Base-by-base conservation (phyloP, 2,888 invertebrate genomes). In the Halocaridina rubra region DNA sequence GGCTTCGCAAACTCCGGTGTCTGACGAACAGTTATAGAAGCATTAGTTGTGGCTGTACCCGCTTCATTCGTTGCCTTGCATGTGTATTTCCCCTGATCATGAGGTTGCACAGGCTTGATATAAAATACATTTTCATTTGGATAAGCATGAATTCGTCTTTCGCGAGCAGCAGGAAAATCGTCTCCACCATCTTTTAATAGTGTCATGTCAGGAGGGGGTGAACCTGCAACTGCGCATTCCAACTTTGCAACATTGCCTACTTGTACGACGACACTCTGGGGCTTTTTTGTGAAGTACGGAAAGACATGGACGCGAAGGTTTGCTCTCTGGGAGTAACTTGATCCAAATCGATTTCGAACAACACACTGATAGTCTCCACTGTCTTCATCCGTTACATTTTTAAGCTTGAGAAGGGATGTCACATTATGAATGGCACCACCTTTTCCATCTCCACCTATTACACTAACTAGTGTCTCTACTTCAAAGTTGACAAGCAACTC, bases 111-210 rank as follows among this genome's bases (percentile, higher is more conserved):
- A 91, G 96, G 94, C n/a, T 96, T 94, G 89, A 98, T 98, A 90
- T 97, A 96, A 90, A 98, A 96, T 1, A 95, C 94, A 91, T 97
- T 96, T 90, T 98, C 98, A 33, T 94, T 94, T 0, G 96, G 95
- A 94, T 75, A 74, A 71, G 98, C 96, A 91, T 96, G 96, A 94
- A 98, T 95, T 53, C 98, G 93, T 67, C 98, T 93, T 91, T 98
- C 98, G 89, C 95, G 93, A 8, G 98, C 98, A 4, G 98, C 98
- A 7, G 98, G 98, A 91, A 98, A 98, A 90, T 97, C 96, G n/a
- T 88, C 95, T 0, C 96, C 95, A 0, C 96, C 96, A 91, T 96
- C 96, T 91, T 97, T 97, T 89, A 96, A 95, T 95, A 97, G 95
- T 0, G 96, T 95, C 89, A 97, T 96, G 91, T 96, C 95, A 22